Base-by-base conservation (phyloP, 2,113 vertebrate species). In the Tachysurus vachellii region DNA sequence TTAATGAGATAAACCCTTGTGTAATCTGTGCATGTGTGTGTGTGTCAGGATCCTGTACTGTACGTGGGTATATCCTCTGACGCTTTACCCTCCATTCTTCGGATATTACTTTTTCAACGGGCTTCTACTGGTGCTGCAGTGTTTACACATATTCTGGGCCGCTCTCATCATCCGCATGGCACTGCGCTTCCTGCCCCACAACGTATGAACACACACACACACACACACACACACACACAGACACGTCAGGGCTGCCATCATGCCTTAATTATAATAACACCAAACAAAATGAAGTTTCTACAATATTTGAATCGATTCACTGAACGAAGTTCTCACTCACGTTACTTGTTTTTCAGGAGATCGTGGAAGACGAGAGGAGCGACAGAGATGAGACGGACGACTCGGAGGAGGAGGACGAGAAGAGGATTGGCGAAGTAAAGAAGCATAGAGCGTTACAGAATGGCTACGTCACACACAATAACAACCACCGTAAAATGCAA, bases 71-170 rank as follows among this genome's bases (percentile, higher is more conserved):
- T 97, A 97, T 70, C 97, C 98, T 0, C 90, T 98, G 90, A 96
- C 97, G 0, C 77, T 97, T 47, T 99, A 99, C 73, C 92, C 96
- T 0, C 93, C 98, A 0, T 99, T 99, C 92, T 99, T 99, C 0
- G 97, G 97, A 2, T 99, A 99, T 85, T 99, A 98, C 93, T 99
- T 99, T 93, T 99, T 99, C 93, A 99, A 99, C 3, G 91, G 91
- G 77, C 97, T 99, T 92, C 93, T 99, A 94, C 94, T 95, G 73
- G 92, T 95, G 80, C 95, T 99, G 19, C 98, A 98, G 91, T 93
- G 93, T 81, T 95, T 99, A 82, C 98, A 99, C 80, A 79, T 98
- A 91, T 99, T 99, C 95, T 99, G 98, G 98, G 98, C 97, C 16
- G 50, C 91, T 54, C 96, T 99, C 93, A 99, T 99, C 89, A 92